Conservation (phyloP, 2,888 invertebrate species). For the Cephus sareptanus region DNA sequence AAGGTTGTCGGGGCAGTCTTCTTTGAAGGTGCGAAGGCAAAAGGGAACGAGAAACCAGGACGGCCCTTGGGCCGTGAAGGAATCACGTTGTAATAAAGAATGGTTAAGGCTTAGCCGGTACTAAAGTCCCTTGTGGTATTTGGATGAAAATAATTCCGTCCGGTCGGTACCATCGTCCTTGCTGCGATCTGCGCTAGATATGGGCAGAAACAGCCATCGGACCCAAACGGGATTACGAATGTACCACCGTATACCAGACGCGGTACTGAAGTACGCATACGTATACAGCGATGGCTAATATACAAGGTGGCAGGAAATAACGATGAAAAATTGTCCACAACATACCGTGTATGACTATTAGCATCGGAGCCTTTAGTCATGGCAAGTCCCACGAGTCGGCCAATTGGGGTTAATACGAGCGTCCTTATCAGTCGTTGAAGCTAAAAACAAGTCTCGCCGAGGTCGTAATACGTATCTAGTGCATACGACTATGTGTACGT, state of each 20-base stretch:
- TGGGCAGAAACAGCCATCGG: neutral
- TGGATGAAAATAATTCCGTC: neutral
- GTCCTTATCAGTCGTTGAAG: neutral
- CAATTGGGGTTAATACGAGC: neutral
- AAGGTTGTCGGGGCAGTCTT: neutral
- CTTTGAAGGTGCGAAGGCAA: neutral
- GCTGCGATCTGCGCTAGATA: neutral
- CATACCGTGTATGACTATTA: neutral
- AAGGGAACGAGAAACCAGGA: neutral
- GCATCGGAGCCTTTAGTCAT: neutral
- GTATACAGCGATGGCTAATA: neutral
- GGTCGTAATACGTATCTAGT: neutral
- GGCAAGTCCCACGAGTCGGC: neutral
- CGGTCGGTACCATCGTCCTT: neutral
- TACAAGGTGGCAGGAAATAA: neutral
- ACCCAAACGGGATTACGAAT: neutral
- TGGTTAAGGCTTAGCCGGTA: neutral
- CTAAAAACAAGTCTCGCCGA: neutral
- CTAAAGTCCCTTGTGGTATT: neutral
- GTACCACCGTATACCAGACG: neutral
- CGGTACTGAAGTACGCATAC: neutral
- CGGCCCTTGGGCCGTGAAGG: neutral
- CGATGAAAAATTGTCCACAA: neutral
- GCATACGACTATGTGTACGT: neutral
- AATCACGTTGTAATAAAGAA: neutral